These are phyloP conservation scores for Bimastos eiseni DNA, from an alignment of 2,888 invertebrate species.

Conservation along the genomic window DNA sequence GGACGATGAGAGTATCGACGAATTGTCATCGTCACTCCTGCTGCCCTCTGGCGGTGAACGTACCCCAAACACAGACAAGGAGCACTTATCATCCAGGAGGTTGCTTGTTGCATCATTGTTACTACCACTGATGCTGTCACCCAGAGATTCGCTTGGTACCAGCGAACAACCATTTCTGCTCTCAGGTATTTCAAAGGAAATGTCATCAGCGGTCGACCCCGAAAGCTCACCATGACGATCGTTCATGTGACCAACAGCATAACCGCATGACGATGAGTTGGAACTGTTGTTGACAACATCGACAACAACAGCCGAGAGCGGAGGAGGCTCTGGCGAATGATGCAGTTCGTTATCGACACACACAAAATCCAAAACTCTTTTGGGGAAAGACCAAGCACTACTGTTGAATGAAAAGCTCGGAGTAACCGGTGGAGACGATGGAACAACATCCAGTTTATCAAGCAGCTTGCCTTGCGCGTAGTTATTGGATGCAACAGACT, in stretches of 20 bases:
- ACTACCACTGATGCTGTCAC: neutral
- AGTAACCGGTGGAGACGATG: neutral
- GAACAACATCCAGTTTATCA: neutral
- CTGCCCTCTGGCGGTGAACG: neutral
- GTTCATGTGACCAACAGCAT: neutral
- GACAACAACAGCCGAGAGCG: neutral
- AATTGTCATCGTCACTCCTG: neutral
- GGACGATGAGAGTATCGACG: neutral
- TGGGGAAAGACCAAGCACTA: neutral
- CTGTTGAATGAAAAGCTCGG: neutral
- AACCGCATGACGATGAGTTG: neutral
- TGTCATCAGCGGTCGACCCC: neutral
- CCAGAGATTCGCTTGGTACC: neutral
- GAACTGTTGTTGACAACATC: neutral
- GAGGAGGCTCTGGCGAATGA: neutral
- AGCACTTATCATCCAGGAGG: neutral
- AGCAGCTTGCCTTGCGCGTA: neutral
- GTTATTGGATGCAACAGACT: neutral
- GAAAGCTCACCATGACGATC: neutral
- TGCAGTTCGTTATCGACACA: neutral
- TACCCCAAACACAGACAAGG: neutral
- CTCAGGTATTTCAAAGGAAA: neutral
- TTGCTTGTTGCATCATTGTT: neutral
- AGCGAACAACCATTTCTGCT: neutral
- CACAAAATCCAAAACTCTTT: neutral